Evolutionary conservation across 2,888 invertebrate species (phyloP), one percentile per base, ranked within the genome.

Genomic region (Diarsia rubi): DNA sequence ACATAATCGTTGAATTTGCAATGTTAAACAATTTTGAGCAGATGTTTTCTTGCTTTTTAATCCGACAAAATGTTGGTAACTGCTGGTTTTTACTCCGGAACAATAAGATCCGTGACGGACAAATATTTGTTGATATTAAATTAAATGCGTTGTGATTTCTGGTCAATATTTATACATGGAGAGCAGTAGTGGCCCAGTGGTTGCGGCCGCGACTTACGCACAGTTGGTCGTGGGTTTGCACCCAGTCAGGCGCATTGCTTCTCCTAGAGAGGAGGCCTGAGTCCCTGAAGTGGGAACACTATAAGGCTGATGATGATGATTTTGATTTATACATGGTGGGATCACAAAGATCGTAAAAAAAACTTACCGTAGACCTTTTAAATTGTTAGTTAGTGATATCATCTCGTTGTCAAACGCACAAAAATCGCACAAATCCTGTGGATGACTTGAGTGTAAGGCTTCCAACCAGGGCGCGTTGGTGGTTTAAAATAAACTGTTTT

Each of bases 1-100:
- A 95, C 95, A 95, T 95, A 95, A 95, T 94, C 92, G 92, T 93
- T 93, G 88, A 93, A 96, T 96, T 96, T 96, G 96, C 95, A 96
- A 96, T 96, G 92, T 94, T 95, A 96, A 96, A 90, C 90, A 92
- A 92, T 82, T 88, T 83, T 85, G 90, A 80, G 91, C 94, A 93
- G 92, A 90, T 92, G 93, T 91, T 93, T 92, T 92, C 92, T 93
- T 93, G 90, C 87, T 91, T 92, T 93, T 93, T 90, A 93, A 92
- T 91, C 82, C 88, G 88, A 87, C 85, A 78, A 81, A 89, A 90
- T 89, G 86, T 87, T 86, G 83, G 89, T 82, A 84, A 90, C 87
- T 88, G 81, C 81, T 81, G 73, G 65, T 69, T 88, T 87, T 79
- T 77, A 69, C 59, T 72, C 45, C 69, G 80, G 86, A 91, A 90